phyloP scores from a whole-genome alignment of 2,888 invertebrate genomes.

The Brachylomia viminalis region DNA sequence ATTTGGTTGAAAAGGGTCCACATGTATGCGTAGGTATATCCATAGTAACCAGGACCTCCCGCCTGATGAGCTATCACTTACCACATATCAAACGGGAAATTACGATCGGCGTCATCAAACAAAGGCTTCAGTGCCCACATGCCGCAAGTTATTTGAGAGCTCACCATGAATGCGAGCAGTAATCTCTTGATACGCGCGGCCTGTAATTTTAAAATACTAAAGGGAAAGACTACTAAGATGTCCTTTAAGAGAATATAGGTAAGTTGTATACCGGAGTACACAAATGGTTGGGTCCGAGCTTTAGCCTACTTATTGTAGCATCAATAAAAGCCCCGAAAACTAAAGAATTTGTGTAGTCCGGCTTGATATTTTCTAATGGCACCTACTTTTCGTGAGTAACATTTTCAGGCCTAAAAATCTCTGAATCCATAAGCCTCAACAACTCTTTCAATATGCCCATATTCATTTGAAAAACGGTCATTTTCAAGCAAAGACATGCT shows the following conservation, averaged over 20 bases:
- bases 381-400: slow-evolving; percentile 78
- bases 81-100: slow-evolving; percentile 88
- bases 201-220: slow-evolving; percentile 78
- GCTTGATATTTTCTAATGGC: not conserved
- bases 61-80: slow-evolving; percentile 64
- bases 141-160: slow-evolving; percentile 81
- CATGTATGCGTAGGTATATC: not conserved
- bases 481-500: slow-evolving; percentile 85
- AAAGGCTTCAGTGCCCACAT: slow-evolving; percentile 84
- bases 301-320: not conserved
- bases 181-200: slow-evolving; percentile 81
- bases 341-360: slow-evolving; percentile 24
- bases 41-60: not conserved
- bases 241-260: not conserved
- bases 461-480: slow-evolving; percentile 82
- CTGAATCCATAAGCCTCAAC: slow-evolving; percentile 78
- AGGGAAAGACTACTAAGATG: not conserved
- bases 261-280: slow-evolving; percentile 35
- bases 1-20: too few species aligned
- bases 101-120: slow-evolving; percentile 82
- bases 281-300: slow-evolving; percentile 5
- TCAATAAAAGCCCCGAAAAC: not conserved
- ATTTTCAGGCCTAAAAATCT: slow-evolving; percentile 77
- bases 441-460: slow-evolving; percentile 74
- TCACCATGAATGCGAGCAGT: slow-evolving; percentile 82